A percentile compares a stretch with the other conserved stretches of the same genome.
phyloP scores from a whole-genome alignment of 30 jellyfish, hydroid and myxozoan genomes.

The Clytia hemisphaerica region DNA sequence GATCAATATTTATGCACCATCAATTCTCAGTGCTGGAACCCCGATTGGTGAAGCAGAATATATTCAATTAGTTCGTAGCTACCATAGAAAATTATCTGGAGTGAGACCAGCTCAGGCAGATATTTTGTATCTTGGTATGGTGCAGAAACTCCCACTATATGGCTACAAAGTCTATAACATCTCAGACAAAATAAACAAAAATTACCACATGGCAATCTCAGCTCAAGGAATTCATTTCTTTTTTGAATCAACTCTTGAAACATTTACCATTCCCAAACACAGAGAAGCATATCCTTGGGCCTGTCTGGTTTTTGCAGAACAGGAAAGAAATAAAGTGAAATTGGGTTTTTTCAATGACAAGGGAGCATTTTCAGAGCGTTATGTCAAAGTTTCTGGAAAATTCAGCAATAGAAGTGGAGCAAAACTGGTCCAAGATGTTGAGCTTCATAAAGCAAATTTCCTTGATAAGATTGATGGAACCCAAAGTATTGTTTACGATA shows the following conservation, averaged over 20 bases:
- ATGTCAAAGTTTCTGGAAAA: background rate
- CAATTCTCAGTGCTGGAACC: background rate
- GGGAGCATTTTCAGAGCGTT: background rate
- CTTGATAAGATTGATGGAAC: background rate
- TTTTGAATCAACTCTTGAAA: background rate
- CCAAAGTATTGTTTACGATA: background rate
- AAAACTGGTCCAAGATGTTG: background rate
- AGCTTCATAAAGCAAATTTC: background rate
- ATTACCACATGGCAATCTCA: slow-evolving; percentile 1
- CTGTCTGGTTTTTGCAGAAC: background rate
- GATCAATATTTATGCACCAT: background rate
- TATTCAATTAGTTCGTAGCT: background rate
- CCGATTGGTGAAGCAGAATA: background rate
- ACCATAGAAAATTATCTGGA: slow-evolving; percentile 10
- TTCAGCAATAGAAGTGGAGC: background rate
- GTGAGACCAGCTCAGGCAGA: slow-evolving; percentile 8
- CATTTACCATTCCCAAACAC: background rate
- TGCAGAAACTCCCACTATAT: slow-evolving; percentile 7
- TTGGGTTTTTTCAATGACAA: background rate
- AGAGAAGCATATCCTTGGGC: background rate
- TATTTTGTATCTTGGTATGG: slow-evolving; percentile 4
- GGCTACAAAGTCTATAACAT: background rate
- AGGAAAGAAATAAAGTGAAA: slow-evolving; percentile 1
- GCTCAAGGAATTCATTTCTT: slow-evolving; percentile 17
- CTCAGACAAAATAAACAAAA: background rate